Evolutionary conservation across 2,888 invertebrate species (phyloP).

Genomic region (Abscondita cerata): DNA sequence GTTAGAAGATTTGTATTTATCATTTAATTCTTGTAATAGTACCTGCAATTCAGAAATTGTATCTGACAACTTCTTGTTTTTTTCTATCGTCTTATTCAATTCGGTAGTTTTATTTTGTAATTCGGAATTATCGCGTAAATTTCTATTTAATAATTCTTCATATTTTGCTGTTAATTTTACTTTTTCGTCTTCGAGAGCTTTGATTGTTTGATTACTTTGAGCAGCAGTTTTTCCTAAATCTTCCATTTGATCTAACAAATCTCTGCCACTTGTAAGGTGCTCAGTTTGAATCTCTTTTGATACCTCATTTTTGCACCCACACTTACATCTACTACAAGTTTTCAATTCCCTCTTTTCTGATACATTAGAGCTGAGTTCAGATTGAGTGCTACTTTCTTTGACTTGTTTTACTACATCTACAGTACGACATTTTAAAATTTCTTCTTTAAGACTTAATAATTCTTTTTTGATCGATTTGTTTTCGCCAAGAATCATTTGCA

Average conservation of each 20-base stretch:
- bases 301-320: not conserved
- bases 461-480: conserved; percentile 10
- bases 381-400: too few species aligned
- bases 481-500: conserved; percentile 8
- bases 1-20: not conserved
- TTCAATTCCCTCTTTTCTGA: too few species aligned
- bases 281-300: not conserved
- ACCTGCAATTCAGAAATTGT: not conserved
- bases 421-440: not conserved
- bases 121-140: not conserved
- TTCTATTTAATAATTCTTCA: not conserved
- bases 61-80: not conserved
- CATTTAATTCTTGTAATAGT: not conserved
- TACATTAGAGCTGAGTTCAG: too few species aligned
- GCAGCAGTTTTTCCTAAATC: not conserved
- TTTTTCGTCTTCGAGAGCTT: not conserved
- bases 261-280: not conserved
- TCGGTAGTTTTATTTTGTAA: not conserved
- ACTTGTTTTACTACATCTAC: not conserved
- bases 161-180: not conserved
- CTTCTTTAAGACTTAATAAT: not conserved
- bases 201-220: not conserved
- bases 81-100: conserved; percentile 4
- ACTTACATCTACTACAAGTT: not conserved
- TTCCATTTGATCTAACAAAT: not conserved